Evolutionary conservation across 2,888 invertebrate species (phyloP).

Genomic region (Drosophila gaucha): DNA sequence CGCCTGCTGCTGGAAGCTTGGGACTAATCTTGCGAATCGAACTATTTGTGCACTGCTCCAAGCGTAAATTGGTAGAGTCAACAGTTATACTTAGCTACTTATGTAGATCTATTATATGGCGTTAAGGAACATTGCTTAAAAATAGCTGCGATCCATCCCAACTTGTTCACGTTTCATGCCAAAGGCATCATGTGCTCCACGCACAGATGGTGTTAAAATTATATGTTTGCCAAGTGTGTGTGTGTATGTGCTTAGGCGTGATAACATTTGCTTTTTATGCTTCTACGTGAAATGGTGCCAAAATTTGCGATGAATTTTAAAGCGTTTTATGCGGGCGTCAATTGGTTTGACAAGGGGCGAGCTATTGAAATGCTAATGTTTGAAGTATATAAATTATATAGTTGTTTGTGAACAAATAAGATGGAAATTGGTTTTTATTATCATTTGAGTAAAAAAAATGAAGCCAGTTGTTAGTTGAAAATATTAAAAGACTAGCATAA

Average conservation of each 20-base stretch:
- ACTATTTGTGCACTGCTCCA: constrained; percentile 25
- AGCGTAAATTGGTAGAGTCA: constrained; percentile 58
- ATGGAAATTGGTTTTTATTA: not conserved
- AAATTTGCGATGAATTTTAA: constrained; percentile 60
- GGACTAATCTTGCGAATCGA: constrained; percentile 46
- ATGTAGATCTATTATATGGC: constrained; percentile 61
- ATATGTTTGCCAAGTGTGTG: constrained; percentile 19
- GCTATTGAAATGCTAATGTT: constrained; percentile 48
- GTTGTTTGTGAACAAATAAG: not conserved
- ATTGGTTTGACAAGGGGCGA: constrained; percentile 36
- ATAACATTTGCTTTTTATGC: constrained; percentile 54
- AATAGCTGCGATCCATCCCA: constrained; percentile 48
- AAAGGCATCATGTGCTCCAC: constrained; percentile 49
- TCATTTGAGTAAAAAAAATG: constrained; percentile 1
- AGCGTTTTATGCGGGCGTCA: constrained; percentile 49
- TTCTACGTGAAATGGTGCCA: constrained; percentile 59
- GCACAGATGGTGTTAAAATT: constrained; percentile 64
- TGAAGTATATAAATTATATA: constrained; percentile 10
- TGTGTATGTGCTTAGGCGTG: constrained; percentile 19
- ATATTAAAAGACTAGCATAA: constrained; percentile 2
- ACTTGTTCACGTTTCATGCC: constrained; percentile 52
- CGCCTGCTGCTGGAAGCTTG: constrained; percentile 18
- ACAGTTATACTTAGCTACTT: constrained; percentile 36
- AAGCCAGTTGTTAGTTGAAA: not conserved
- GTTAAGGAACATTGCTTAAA: constrained; percentile 71